Evolutionary conservation across 2,888 invertebrate species (phyloP).

Genomic region (Rhagonycha lutea): DNA sequence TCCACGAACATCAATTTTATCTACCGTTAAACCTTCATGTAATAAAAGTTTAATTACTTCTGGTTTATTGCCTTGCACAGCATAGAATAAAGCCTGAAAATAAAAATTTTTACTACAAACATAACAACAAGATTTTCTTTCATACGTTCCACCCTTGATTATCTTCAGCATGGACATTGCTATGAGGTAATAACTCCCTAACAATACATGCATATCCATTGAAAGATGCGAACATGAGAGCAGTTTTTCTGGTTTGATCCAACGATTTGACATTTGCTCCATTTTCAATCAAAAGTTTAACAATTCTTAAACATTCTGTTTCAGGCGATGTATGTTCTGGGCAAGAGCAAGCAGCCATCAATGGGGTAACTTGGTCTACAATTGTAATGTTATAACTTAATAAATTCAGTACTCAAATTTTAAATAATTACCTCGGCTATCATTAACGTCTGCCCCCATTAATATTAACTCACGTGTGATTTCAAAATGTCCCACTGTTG

Average conservation of each 20-base stretch:
- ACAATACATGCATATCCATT: conserved; percentile 61
- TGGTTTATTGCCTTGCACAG: conserved; percentile 60
- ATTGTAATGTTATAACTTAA: background rate
- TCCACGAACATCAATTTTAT: conserved; percentile 58
- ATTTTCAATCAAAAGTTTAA: conserved; percentile 57
- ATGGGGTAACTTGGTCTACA: conserved; percentile 64
- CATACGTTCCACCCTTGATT: conserved; percentile 67
- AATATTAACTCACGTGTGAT: conserved; percentile 60
- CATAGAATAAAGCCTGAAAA: conserved; percentile 66
- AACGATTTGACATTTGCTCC: conserved; percentile 60
- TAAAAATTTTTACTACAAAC: conserved; percentile 8
- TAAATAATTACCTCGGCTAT: conserved; percentile 42
- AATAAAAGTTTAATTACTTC: conserved; percentile 62
- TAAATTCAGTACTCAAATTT: background rate
- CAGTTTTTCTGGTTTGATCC: conserved; percentile 64
- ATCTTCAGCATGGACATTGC: conserved; percentile 63
- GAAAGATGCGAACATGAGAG: conserved; percentile 66
- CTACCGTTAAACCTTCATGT: conserved; percentile 57
- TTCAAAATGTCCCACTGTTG: conserved; percentile 60
- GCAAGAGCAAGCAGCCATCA: conserved; percentile 68
- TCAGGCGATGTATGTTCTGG: conserved; percentile 55
- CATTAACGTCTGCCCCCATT: conserved; percentile 64
- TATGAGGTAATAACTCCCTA: conserved; percentile 58
- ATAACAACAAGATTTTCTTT: conserved; percentile 9
- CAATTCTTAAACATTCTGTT: conserved; percentile 53